Evolutionary conservation across 2,888 invertebrate genomes (phyloP).

Genomic region (Hydraecia micacea): DNA sequence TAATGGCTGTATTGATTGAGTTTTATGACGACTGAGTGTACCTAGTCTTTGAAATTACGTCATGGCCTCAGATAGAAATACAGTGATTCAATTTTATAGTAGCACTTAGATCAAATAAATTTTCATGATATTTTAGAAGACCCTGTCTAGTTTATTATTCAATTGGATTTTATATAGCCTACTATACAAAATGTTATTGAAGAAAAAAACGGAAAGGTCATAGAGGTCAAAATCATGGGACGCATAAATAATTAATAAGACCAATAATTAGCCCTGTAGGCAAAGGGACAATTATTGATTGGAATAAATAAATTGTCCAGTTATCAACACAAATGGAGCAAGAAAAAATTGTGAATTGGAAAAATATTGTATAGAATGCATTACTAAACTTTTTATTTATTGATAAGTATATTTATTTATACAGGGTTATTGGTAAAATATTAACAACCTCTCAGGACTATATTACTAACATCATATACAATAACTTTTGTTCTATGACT

Average conservation of each 20-base stretch:
- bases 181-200: background rate
- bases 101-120: conserved; percentile 57
- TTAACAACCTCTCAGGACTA: too few relatives aligned
- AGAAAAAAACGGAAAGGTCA: background rate
- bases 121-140: conserved; percentile 32
- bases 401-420: too few relatives aligned
- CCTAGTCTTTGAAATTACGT: conserved; percentile 56
- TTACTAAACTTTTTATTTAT: background rate
- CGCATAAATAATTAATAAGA: background rate
- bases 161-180: conserved; percentile 4
- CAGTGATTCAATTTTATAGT: conserved; percentile 50
- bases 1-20: conserved; percentile 70
- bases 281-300: background rate
- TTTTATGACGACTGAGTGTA: conserved; percentile 64
- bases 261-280: background rate
- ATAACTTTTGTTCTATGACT: too few relatives aligned
- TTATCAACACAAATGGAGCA: background rate
- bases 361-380: background rate
- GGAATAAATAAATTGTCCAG: background rate
- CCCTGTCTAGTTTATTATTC: background rate
- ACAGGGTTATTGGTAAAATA: too few relatives aligned
- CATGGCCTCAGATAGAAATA: conserved; percentile 44
- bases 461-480: too few relatives aligned
- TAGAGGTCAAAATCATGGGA: background rate
- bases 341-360: background rate